These are phyloP conservation scores for Sebastes oblongus DNA, from an alignment of 2,797 vertebrate species.

Conservation along the genomic window DNA sequence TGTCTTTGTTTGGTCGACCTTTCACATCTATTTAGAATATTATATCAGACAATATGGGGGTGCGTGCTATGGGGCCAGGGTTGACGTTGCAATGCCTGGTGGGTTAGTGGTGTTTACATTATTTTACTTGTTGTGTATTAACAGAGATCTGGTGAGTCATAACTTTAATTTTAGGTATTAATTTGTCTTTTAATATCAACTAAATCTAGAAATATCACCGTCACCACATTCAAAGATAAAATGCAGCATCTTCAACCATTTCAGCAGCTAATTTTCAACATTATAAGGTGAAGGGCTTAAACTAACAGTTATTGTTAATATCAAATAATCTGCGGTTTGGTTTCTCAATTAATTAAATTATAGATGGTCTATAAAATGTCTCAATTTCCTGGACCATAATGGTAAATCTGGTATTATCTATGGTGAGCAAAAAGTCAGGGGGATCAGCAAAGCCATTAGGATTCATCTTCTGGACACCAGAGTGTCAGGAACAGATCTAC, in stretches of 20 bases:
- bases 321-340: not conserved
- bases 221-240: not conserved
- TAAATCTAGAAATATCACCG: not conserved
- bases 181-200: not conserved
- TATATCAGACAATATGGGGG: slow-evolving; percentile 32
- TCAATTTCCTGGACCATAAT: not conserved
- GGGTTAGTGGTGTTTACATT: not conserved
- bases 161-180: not conserved
- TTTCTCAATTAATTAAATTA: not conserved
- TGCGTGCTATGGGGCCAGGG: not conserved
- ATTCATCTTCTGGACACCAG: not conserved
- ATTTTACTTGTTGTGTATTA: not conserved
- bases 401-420: not conserved
- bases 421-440: not conserved
- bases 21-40: slow-evolving; percentile 41
- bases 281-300: not conserved
- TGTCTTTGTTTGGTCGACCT: slow-evolving; percentile 39
- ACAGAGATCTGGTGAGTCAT: not conserved
- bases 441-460: not conserved
- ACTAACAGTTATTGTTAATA: not conserved
- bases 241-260: not conserved
- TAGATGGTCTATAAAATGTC: not conserved
- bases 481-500: not conserved
- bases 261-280: not conserved
- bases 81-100: slow-evolving; percentile 6